Evolutionary conservation across 2,888 invertebrate species (phyloP).

Genomic region (Hartigia nigra): DNA sequence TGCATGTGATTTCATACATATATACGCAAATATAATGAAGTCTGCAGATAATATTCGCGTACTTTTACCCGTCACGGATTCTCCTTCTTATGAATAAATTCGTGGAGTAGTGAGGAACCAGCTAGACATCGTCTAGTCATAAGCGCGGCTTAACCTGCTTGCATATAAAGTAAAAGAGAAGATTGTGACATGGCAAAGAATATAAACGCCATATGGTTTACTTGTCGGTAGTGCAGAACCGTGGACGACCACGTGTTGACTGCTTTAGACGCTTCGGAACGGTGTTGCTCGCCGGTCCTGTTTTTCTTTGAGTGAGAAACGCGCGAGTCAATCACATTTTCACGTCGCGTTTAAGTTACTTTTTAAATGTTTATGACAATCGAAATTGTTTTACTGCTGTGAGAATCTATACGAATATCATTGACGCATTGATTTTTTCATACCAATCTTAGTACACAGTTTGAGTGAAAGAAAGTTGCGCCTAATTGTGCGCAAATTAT

Average conservation of each 20-base stretch:
- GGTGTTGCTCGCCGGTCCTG: conserved; percentile 1
- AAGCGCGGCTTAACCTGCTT: not conserved
- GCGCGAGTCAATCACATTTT: not conserved
- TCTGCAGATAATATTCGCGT: not conserved
- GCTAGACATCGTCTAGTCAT: not conserved
- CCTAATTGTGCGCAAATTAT: not conserved
- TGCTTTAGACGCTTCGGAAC: not conserved
- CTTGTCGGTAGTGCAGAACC: conserved; percentile 9
- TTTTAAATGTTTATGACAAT: not conserved
- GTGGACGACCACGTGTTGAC: conserved; percentile 26
- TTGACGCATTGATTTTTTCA: not conserved
- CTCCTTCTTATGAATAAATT: not conserved
- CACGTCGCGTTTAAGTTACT: not conserved
- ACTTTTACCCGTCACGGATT: not conserved
- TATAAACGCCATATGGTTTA: conserved; percentile 14
- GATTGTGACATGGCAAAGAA: conserved; percentile 13
- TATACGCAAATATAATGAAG: not conserved
- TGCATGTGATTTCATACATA: not conserved
- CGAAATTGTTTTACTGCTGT: not conserved
- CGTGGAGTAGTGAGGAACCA: not conserved
- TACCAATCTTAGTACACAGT: not conserved
- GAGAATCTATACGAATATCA: not conserved
- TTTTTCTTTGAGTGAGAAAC: conserved; percentile 11
- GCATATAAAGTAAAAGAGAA: not conserved
- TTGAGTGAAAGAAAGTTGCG: not conserved